Conservation (phyloP, 2,113 vertebrate genomes). For the Malaclemys terrapin region DNA sequence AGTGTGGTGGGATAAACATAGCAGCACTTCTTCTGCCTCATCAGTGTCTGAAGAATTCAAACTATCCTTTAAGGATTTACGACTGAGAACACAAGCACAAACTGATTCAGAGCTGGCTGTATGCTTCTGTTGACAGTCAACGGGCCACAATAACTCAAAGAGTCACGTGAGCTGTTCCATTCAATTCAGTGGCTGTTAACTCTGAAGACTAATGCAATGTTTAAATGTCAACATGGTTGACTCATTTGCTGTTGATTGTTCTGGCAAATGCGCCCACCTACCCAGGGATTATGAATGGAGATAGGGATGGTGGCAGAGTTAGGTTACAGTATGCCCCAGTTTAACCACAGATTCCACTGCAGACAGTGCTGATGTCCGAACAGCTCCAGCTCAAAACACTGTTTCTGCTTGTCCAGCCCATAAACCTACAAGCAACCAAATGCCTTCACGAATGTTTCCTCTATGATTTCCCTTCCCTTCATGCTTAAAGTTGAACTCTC, state of each 20-base stretch:
- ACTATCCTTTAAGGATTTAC: background rate
- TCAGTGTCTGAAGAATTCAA: background rate
- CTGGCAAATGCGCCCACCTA: background rate
- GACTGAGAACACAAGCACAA: no score
- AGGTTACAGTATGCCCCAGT: constrained; percentile 26
- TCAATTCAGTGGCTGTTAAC: background rate
- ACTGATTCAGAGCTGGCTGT: background rate
- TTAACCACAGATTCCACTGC: background rate
- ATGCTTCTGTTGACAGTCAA: background rate
- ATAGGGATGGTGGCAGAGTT: background rate
- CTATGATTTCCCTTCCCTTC: constrained; percentile 25
- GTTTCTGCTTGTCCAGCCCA: constrained; percentile 53
- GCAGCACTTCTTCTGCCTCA: background rate
- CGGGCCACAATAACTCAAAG: background rate
- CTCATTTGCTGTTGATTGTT: background rate
- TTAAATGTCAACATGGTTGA: accelerated
- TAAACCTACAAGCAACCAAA: constrained; percentile 56
- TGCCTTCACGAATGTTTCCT: constrained; percentile 57
- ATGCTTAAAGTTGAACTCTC: background rate
- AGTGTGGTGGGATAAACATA: background rate
- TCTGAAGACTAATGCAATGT: background rate
- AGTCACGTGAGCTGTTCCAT: background rate
- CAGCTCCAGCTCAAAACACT: constrained; percentile 38
- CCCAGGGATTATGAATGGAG: constrained; percentile 1
- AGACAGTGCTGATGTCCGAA: background rate